Conservation (phyloP, 2,113 vertebrate genomes). For the Passerina amoena region DNA sequence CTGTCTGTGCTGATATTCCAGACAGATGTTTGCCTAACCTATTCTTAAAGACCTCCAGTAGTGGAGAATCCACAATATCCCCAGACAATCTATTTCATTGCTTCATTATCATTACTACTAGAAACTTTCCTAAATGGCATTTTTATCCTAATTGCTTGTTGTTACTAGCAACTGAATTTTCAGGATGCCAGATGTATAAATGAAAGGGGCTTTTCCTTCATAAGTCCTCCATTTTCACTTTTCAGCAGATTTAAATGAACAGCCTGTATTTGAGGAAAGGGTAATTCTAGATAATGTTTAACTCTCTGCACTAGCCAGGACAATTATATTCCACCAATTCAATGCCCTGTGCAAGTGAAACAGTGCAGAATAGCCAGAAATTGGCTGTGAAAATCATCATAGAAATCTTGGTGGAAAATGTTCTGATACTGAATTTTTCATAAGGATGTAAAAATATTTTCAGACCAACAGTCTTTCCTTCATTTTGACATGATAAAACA, state of each 20-base stretch:
- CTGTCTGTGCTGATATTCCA: background rate
- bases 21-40: constrained; percentile 29
- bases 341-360: background rate
- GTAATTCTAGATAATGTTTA: background rate
- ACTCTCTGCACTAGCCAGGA: background rate
- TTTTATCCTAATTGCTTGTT: constrained; percentile 26
- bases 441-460: background rate
- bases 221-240: background rate
- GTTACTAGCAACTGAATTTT: background rate
- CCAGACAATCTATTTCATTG: constrained; percentile 37
- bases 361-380: background rate
- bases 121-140: constrained; percentile 16
- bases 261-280: background rate
- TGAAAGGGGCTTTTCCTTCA: background rate
- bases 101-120: constrained; percentile 38
- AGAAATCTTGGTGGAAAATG: background rate
- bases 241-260: background rate
- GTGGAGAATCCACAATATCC: constrained; percentile 19
- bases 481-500: background rate
- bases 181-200: background rate
- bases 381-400: background rate
- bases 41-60: constrained; percentile 25
- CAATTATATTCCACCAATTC: background rate
- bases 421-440: background rate
- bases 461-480: background rate